Base-by-base conservation (phyloP, 2,888 invertebrate genomes). In the Euzetes globulus region DNA sequence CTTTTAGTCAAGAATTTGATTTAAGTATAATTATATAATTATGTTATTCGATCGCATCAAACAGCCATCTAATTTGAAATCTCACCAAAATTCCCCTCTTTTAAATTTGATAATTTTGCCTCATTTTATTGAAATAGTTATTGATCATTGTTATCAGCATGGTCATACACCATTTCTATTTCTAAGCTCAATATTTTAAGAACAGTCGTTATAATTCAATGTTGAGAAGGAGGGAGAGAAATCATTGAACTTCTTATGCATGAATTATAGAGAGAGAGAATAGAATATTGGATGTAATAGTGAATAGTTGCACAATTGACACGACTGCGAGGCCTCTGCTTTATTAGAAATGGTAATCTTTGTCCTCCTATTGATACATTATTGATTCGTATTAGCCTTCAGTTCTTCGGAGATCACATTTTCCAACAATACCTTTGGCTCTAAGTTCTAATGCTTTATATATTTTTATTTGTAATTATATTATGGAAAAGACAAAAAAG, bases 341-440 rank as follows among this genome's bases (percentile, higher is more conserved):
- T 29, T 60, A 60, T 60, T 60, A 60, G 29, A 60, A 60, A 60
- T 60, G 60, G 60, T 60, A 60, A 60, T 60, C 60, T 60, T 52
- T 58, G 60, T 27, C 27, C 60, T 60, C 60, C 60, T 29, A 7
- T 60, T 60, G 27, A 60, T 27, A 60, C 60, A 60, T 27, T 60
- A 60, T 60, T 60, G 60, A 60, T 60, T 60, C 22, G 60, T 60
- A 60, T 29, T 60, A 60, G 15, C 60, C 27, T 15, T 29, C 29
- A 60, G 27, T 60, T 60, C 60, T 60, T 60, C n/a, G 60, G 60
- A 60, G 55, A 55, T 60, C 29, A 60, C 29, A 60, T 27, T 29
- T 60, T 27, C 60, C 27, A 27, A 60, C 29, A 60, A 60, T 60
- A 60, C 60, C 60, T 60, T 60, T 27, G 60, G 22, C 29, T 60